Conservation (phyloP, 2,888 invertebrate species). For the Cheilosia variabilis region DNA sequence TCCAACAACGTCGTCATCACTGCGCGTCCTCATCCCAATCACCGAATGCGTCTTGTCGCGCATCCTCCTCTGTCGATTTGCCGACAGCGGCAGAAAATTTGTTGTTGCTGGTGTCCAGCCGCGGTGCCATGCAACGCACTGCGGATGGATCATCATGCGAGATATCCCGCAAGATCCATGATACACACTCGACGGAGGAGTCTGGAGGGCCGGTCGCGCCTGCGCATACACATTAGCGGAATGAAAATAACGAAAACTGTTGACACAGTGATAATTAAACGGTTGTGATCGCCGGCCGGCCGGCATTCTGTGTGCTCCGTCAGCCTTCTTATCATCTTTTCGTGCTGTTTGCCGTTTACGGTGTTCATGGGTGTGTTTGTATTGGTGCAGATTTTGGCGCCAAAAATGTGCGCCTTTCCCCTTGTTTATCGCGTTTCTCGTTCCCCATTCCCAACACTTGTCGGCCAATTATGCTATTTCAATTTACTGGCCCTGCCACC, state of each 20-base stretch:
- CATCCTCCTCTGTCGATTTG: constrained; percentile 46
- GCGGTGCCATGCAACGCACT: neutral
- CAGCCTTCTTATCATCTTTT: constrained; percentile 39
- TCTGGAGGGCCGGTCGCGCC: constrained; percentile 57
- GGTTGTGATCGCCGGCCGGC: constrained; percentile 66
- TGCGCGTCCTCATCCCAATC: constrained; percentile 7
- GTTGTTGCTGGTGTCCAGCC: constrained; percentile 56
- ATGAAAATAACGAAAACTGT: constrained; percentile 75
- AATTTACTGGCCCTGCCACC: constrained; percentile 42
- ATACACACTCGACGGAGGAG: constrained; percentile 12
- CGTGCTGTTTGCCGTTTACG: neutral
- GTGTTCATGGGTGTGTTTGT: constrained; percentile 1
- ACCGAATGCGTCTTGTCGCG: constrained; percentile 34
- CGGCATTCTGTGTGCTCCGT: constrained; percentile 33
- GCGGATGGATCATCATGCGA: neutral
- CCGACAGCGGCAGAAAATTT: constrained; percentile 62
- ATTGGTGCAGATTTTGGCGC: constrained; percentile 71
- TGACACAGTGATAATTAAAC: constrained; percentile 76
- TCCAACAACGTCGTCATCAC: constrained; percentile 60
- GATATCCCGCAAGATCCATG: constrained; percentile 19
- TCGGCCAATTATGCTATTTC: neutral
- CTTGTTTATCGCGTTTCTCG: neutral
- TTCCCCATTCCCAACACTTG: constrained; percentile 34
- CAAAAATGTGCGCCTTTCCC: constrained; percentile 46
- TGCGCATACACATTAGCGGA: constrained; percentile 75